Base-by-base conservation (phyloP, 2,797 vertebrate genomes). In the Sebastiscus tertius region DNA sequence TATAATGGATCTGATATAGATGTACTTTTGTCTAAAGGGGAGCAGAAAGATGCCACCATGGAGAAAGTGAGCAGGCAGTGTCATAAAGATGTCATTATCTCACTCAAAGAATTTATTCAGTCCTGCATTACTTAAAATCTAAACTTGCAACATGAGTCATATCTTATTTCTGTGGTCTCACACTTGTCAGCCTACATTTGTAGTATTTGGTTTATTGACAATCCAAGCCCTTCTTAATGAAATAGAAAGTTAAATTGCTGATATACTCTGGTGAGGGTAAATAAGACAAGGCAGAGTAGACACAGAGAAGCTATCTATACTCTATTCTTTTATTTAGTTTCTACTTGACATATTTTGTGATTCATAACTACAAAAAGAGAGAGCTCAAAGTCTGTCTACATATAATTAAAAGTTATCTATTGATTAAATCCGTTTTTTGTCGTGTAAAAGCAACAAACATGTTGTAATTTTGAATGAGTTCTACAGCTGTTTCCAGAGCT, bases 31-130 rank as follows among this genome's bases (percentile, higher is more conserved):
- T 81, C 22, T 56, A 11, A 79, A 65, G 29, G 58, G 74, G 66
- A 82, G 31, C 27, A 73, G 24, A 67, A 64, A 81, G 55, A 61
- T 54, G 59, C 4, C 55, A 46, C 34, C 6, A 13, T 72, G 84
- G 82, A 89, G 79, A 73, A 89, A 87, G 24, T 82, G 78, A 88
- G 74, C 60, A 54, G 56, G 49, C 14, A 34, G 34, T 3, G 16
- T 18, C 13, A 79, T 62, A 18, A 1, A 42, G 10, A 9, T 58
- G 8, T 7, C 39, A 26, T 34, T 31, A 16, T 34, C 7, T 11
- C 22, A 36, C n/a, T 64, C n/a, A 13, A 29, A 22, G 22, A 26
- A 39, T 33, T 12, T n/a, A 6, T 20, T 64, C 12, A 65, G 9
- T 49, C 11, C 12, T 61, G 31, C 16, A 54, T 70, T 11, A 49